Evolutionary conservation across 2,113 vertebrate genomes (phyloP).

Genomic region (Rhea pennata): DNA sequence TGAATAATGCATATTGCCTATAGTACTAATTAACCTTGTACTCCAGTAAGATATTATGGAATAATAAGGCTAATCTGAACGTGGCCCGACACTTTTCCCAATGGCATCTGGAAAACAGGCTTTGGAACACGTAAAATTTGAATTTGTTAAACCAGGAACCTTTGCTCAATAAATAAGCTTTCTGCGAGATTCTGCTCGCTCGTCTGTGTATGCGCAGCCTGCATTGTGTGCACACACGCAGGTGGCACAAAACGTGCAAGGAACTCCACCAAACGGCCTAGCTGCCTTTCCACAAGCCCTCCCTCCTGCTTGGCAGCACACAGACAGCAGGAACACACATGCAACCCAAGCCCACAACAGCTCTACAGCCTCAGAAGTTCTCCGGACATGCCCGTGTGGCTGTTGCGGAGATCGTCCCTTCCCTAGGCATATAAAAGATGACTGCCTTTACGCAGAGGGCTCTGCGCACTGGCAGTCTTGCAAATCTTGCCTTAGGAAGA

Average conservation of each 20-base stretch:
- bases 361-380: neutral
- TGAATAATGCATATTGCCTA: conserved; percentile 78
- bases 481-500: no score
- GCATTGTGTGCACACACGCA: fast-evolving
- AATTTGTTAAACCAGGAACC: conserved; percentile 31
- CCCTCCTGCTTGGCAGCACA: neutral
- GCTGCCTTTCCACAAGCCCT: neutral
- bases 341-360: neutral
- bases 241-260: fast-evolving
- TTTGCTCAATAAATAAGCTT: neutral
- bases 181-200: neutral
- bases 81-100: conserved; percentile 64
- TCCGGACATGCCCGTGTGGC: fast-evolving
- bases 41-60: conserved; percentile 66
- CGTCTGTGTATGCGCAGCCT: neutral
- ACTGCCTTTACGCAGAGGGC: no score
- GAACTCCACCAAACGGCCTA: neutral
- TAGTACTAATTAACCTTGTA: conserved; percentile 80
- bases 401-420: neutral
- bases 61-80: conserved; percentile 76
- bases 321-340: neutral
- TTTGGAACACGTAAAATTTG: conserved; percentile 12
- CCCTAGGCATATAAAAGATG: no score
- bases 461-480: no score
- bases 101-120: conserved; percentile 48